Evolutionary conservation across 1,140 invertebrate species (phyloP).

Genomic region (Chrysomallon squamiferum): DNA sequence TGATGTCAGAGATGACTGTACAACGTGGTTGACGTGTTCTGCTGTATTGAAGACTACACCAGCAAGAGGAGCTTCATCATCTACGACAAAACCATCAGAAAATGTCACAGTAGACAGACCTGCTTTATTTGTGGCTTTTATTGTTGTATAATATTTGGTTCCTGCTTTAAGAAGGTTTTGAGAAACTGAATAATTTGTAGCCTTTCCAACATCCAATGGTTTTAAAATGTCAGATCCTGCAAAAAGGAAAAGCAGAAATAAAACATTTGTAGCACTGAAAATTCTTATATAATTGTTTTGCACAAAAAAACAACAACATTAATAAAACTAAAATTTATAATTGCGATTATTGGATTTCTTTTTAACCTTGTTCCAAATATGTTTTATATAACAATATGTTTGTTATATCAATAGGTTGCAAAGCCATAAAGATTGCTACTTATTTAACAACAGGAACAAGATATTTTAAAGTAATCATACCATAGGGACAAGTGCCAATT

Average conservation of each 20-base stretch:
- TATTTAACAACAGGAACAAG: no score
- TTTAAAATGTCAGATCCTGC: constrained; percentile 20
- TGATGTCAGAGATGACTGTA: constrained; percentile 6
- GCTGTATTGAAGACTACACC: constrained; percentile 30
- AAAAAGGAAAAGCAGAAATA: constrained; percentile 4
- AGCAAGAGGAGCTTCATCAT: constrained; percentile 20
- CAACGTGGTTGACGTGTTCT: constrained; percentile 5
- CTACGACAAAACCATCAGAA: constrained; percentile 32
- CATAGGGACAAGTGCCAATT: not conserved
- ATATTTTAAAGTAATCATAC: not conserved
- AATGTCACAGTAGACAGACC: constrained; percentile 19
- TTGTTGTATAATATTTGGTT: constrained; percentile 25
- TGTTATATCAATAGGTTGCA: no score
- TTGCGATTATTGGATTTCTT: not conserved
- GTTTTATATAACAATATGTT: no score
- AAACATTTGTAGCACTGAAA: not conserved
- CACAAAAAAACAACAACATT: not conserved
- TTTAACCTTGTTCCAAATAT: not conserved
- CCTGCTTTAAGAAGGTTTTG: constrained; percentile 15
- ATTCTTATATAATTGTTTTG: not conserved
- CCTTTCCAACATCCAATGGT: constrained; percentile 2
- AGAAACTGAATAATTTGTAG: constrained; percentile 8
- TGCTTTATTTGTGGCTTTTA: constrained; percentile 23
- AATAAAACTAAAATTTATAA: not conserved
- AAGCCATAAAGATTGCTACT: no score